A percentile compares a stretch with the other conserved stretches of the same genome.
Conservation (phyloP, 1,140 invertebrate genomes). For the Zaprionus ornatus region DNA sequence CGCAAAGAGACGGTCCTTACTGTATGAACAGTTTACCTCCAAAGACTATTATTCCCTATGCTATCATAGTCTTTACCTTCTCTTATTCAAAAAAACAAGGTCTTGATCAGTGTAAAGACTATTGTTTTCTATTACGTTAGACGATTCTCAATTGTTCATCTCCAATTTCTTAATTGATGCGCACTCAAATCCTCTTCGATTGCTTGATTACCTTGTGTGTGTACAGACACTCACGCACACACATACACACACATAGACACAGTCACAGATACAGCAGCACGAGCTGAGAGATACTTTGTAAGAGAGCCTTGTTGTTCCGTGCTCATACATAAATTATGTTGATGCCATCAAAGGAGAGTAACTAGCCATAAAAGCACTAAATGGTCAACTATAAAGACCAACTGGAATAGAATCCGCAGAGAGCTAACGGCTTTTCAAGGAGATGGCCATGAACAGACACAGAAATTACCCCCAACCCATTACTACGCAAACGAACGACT, state of each 20-base stretch:
- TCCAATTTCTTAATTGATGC: slow-evolving; percentile 18
- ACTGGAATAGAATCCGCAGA: slow-evolving; percentile 38
- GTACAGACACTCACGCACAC: neutral
- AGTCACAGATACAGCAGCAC: neutral
- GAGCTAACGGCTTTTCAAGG: slow-evolving; percentile 18
- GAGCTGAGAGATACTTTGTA: slow-evolving; percentile 48
- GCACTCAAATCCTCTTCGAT: slow-evolving; percentile 26
- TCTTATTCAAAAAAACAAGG: too few relatives aligned
- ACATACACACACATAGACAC: neutral
- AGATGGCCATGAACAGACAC: slow-evolving; percentile 37
- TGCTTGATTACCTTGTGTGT: slow-evolving; percentile 38
- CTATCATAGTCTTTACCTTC: too few relatives aligned
- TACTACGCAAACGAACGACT: slow-evolving; percentile 55
- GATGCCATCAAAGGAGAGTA: slow-evolving; percentile 77
- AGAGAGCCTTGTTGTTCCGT: slow-evolving; percentile 69
- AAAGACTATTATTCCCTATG: too few relatives aligned
- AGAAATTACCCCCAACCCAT: slow-evolving; percentile 4
- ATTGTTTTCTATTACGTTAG: too few relatives aligned
- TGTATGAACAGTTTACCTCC: too few relatives aligned
- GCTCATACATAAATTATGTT: slow-evolving; percentile 80
- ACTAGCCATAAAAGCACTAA: slow-evolving; percentile 73
- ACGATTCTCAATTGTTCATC: neutral
- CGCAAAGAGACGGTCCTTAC: too few relatives aligned
- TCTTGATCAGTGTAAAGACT: neutral
- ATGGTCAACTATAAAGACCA: slow-evolving; percentile 57